Evolutionary conservation across 92 coral and sea anemone species (phyloP).

Genomic region (Siderastrea siderea): DNA sequence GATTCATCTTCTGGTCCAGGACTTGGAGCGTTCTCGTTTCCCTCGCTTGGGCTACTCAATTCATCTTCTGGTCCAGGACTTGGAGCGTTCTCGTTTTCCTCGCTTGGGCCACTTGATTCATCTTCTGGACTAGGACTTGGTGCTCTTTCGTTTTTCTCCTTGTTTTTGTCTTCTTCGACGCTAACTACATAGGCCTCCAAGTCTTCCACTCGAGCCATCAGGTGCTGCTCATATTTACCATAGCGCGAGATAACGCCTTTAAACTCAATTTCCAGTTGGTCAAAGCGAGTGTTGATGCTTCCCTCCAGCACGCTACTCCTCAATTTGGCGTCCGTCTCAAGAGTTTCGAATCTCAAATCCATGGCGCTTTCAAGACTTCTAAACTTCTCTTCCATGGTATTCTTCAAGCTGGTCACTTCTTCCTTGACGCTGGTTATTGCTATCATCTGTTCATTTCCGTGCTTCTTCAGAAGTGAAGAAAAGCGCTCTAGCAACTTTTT

Average conservation of each 20-base stretch:
- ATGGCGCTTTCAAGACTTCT: slow-evolving; percentile 19
- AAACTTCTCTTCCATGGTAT: slow-evolving; percentile 29
- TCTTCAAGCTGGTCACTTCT: slow-evolving; percentile 2
- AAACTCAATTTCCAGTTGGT: slow-evolving; percentile 26
- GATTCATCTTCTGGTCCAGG: too few relatives aligned
- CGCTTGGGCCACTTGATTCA: not conserved
- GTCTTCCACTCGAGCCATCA: slow-evolving; percentile 13
- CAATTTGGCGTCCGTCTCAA: slow-evolving; percentile 23
- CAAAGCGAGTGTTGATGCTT: slow-evolving; percentile 14
- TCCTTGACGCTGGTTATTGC: slow-evolving; percentile 10
- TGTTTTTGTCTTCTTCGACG: slow-evolving; percentile 31
- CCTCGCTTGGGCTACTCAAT: too few relatives aligned
- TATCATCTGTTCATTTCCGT: slow-evolving; percentile 10
- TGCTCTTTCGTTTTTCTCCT: slow-evolving; percentile 6
- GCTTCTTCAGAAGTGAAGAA: slow-evolving; percentile 14
- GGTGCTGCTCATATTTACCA: slow-evolving; percentile 18
- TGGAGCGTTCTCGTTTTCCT: not conserved
- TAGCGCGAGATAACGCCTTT: not conserved
- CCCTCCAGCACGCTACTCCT: slow-evolving; percentile 21
- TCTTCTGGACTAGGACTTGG: slow-evolving; percentile 13
- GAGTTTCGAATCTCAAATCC: slow-evolving; percentile 15
- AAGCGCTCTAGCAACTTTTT: slow-evolving; percentile 22
- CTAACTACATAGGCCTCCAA: slow-evolving; percentile 32
- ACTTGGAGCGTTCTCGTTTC: not conserved
- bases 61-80: slow-evolving; percentile 14